These are phyloP conservation scores for Eupithecia inturbata DNA, from an alignment of 2,888 invertebrate genomes.

Conservation along the genomic window DNA sequence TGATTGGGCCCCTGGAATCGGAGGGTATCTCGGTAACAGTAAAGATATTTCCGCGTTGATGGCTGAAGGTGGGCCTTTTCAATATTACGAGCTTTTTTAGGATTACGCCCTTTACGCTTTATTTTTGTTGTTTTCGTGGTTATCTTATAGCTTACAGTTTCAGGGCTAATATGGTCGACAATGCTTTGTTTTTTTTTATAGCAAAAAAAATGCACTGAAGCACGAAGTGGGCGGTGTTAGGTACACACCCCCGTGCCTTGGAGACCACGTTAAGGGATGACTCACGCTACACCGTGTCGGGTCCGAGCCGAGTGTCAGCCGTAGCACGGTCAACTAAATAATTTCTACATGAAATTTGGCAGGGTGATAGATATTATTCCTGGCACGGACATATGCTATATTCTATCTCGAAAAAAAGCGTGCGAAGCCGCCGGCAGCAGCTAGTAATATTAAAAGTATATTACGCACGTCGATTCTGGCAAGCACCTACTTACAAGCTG, in stretches of 20 bases:
- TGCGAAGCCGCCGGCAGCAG: too few relatives aligned
- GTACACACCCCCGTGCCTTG: background rate
- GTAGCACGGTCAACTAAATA: too few relatives aligned
- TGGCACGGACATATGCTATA: too few relatives aligned
- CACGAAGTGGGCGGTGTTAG: background rate
- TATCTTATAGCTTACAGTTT: too few relatives aligned
- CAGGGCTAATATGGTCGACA: background rate
- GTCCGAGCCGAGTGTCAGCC: too few relatives aligned
- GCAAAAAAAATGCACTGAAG: background rate
- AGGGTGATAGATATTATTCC: too few relatives aligned
- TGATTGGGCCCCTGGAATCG: slow-evolving; percentile 50
- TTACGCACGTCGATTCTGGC: too few relatives aligned
- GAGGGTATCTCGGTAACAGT: slow-evolving; percentile 53
- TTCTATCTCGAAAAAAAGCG: too few relatives aligned
- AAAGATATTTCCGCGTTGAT: slow-evolving; percentile 54
- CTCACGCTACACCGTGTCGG: too few relatives aligned
- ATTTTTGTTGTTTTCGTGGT: slow-evolving; percentile 24
- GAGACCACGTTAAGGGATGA: background rate
- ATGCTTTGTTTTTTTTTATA: background rate
- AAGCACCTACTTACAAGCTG: too few relatives aligned
- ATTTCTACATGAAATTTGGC: too few relatives aligned
- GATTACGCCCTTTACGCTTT: slow-evolving; percentile 25
- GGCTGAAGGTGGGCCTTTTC: slow-evolving; percentile 40
- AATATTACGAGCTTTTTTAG: slow-evolving; percentile 31
- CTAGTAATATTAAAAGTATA: too few relatives aligned